A percentile compares a stretch with the other conserved stretches of the same genome.
These are phyloP conservation scores for Cinara cedri DNA, from an alignment of 2,888 invertebrate species.

Conservation along the genomic window DNA sequence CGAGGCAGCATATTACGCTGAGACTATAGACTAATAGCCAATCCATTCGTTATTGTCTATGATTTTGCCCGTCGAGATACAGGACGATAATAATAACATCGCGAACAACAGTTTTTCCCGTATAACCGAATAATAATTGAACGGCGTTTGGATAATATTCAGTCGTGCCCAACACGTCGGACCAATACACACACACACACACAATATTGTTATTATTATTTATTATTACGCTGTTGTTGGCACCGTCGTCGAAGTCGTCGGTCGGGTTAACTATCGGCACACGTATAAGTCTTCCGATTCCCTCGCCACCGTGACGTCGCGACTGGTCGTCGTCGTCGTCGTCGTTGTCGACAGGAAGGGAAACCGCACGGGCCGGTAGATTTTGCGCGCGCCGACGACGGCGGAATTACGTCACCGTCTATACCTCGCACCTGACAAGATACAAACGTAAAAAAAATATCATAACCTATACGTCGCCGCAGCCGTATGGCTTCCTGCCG, in stretches of 20 bases:
- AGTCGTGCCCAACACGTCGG: too few species aligned
- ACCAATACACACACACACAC: too few species aligned
- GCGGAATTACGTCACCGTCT: constrained; percentile 39
- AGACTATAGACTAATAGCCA: too few species aligned
- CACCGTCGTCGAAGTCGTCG: not conserved
- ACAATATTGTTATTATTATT: too few species aligned
- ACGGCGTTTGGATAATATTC: too few species aligned
- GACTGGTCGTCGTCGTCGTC: too few species aligned
- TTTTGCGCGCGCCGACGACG: not conserved
- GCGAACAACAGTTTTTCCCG: too few species aligned
- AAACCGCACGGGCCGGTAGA: not conserved
- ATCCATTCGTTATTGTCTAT: too few species aligned
- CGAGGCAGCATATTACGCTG: too few species aligned
- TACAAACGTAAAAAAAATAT: constrained; percentile 1
- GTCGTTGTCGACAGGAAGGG: not conserved
- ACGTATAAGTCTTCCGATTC: constrained; percentile 31
- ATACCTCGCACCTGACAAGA: constrained; percentile 41
- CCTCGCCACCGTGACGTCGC: not conserved
- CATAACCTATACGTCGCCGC: not conserved
- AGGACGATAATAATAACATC: too few species aligned
- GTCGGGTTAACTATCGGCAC: not conserved
- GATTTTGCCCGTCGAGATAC: too few species aligned
- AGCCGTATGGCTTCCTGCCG: constrained; percentile 35
- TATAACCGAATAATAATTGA: too few species aligned
- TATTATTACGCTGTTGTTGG: not conserved